Percentiles rank a stretch among this genome's conserved stretches.
These are phyloP conservation scores for Ictidomys tridecemlineatus DNA, from an alignment of 2,113 vertebrate genomes.

Conservation along the genomic window DNA sequence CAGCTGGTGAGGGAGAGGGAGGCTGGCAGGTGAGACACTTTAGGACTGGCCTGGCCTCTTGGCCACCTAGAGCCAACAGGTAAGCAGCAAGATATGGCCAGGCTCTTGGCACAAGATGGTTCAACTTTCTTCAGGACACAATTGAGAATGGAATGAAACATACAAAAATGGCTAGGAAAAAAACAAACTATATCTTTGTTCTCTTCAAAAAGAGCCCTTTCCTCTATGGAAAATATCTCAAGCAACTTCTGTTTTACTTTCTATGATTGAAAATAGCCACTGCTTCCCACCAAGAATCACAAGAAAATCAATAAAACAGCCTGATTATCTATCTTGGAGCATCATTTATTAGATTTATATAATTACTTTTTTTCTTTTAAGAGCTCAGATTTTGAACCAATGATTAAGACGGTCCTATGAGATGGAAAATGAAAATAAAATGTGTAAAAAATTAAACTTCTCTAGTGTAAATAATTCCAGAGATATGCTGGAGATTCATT, in stretches of 20 bases:
- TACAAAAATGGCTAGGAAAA: background rate
- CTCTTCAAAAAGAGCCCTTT: slow-evolving; percentile 21
- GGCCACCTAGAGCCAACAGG: background rate
- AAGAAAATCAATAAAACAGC: slow-evolving; percentile 70
- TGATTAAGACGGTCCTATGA: background rate
- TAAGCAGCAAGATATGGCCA: background rate
- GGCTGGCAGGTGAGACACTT: background rate
- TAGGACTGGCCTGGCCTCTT: background rate
- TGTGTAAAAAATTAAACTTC: slow-evolving; percentile 49
- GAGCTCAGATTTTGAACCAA: slow-evolving; percentile 48
- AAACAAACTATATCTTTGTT: background rate
- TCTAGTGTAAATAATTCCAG: slow-evolving; percentile 33
- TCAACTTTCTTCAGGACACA: background rate
- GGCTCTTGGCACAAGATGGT: background rate
- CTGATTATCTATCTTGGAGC: background rate
- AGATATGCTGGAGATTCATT: slow-evolving; percentile 43
- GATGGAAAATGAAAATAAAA: slow-evolving; percentile 37
- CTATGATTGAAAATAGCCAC: slow-evolving; percentile 64
- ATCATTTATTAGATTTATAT: slow-evolving; percentile 50
- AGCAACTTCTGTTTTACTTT: slow-evolving; percentile 23
- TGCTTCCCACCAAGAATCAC: slow-evolving; percentile 33
- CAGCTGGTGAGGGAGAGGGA: background rate
- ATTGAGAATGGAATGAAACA: slow-evolving; percentile 34
- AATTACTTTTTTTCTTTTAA: slow-evolving; percentile 50
- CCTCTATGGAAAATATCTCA: slow-evolving; percentile 16